A percentile compares a stretch with the other conserved stretches of the same genome.
These are phyloP conservation scores for Amblyjoppa proteus DNA, from an alignment of 2,888 invertebrate genomes.

Conservation along the genomic window DNA sequence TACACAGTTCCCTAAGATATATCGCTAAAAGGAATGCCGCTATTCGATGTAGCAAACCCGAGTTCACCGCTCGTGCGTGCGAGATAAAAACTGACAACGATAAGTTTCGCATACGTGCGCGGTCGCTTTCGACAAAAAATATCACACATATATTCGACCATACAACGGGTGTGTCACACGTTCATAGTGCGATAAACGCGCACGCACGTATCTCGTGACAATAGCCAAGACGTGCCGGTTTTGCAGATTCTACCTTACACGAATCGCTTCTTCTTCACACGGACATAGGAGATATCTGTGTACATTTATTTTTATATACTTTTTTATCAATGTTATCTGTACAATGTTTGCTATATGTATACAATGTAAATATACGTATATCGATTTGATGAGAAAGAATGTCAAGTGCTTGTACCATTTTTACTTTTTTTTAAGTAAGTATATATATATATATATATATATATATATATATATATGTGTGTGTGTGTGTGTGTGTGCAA, in stretches of 20 bases:
- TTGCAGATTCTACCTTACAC: slow-evolving; percentile 51
- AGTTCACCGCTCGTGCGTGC: neutral
- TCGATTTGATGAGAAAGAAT: neutral
- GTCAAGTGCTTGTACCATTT: too few relatives aligned
- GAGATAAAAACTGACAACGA: neutral
- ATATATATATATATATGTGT: too few relatives aligned
- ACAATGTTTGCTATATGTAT: neutral
- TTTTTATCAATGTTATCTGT: too few relatives aligned
- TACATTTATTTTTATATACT: neutral
- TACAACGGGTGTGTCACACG: neutral
- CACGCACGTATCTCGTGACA: slow-evolving; percentile 55
- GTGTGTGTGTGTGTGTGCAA: neutral
- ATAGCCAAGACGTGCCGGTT: slow-evolving; percentile 47
- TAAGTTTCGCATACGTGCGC: neutral
- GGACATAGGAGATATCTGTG: neutral
- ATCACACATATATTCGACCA: neutral
- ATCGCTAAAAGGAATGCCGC: too few relatives aligned
- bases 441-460: too few relatives aligned
- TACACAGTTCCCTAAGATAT: neutral
- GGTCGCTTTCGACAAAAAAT: neutral
- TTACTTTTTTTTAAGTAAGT: too few relatives aligned
- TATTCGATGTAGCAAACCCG: neutral
- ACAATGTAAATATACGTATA: neutral
- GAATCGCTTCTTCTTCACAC: slow-evolving; percentile 13
- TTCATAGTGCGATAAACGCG: neutral